A percentile compares a stretch with the other conserved stretches of the same genome.
Evolutionary conservation across 2,888 invertebrate genomes (phyloP).

Genomic region (Andrena flavipes): DNA sequence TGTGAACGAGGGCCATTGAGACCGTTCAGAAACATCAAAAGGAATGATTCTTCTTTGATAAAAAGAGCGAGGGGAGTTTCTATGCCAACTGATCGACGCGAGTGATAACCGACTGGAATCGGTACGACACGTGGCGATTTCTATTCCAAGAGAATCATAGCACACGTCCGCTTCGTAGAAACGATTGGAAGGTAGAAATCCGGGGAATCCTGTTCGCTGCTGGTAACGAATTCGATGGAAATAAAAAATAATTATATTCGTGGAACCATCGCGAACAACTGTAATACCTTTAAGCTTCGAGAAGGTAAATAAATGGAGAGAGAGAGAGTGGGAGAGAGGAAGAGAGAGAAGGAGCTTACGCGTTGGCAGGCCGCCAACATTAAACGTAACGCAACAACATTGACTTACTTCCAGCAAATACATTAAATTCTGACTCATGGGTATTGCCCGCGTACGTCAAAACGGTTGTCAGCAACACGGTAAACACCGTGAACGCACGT

Average conservation of each 20-base stretch:
- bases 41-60: slow-evolving; percentile 9
- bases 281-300: not conserved
- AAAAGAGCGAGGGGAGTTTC: not conserved
- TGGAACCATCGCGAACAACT: not conserved
- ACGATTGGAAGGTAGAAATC: not conserved
- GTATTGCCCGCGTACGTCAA: slow-evolving; percentile 44
- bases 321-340: not conserved
- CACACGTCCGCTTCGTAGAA: not conserved
- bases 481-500: slow-evolving; percentile 38
- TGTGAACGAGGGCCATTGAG: slow-evolving; percentile 6
- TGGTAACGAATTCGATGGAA: not conserved
- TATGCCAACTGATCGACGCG: not conserved
- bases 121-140: not conserved
- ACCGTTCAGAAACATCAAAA: not conserved
- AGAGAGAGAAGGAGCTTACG: not conserved
- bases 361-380: not conserved
- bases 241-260: not conserved
- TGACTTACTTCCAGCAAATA: slow-evolving; percentile 49
- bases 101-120: not conserved
- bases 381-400: slow-evolving; percentile 37
- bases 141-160: not conserved
- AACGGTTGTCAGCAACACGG: slow-evolving; percentile 47
- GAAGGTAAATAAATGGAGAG: not conserved
- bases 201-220: not conserved
- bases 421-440: slow-evolving; percentile 21